These are phyloP conservation scores for Lichenostomus cassidix DNA, from an alignment of 2,113 vertebrate species.

Conservation along the genomic window DNA sequence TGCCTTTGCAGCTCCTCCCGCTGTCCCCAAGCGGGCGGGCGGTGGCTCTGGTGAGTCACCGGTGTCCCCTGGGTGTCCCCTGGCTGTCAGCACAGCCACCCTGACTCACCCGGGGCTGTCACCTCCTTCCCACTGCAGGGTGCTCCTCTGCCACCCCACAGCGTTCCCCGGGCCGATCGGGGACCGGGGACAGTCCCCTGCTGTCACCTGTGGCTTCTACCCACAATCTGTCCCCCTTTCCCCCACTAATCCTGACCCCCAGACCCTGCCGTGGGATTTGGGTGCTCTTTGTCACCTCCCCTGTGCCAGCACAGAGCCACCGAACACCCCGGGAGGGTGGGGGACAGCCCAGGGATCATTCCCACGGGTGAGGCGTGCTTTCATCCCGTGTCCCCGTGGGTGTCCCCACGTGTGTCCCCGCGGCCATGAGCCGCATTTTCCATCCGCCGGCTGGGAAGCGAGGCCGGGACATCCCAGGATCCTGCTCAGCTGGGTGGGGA, in stretches of 20 bases:
- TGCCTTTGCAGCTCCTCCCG: not conserved
- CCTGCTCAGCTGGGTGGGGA: constrained; percentile 9
- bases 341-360: not conserved
- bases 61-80: not conserved
- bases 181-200: not conserved
- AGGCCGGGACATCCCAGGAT: constrained; percentile 10
- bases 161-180: not conserved
- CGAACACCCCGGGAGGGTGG: fast-evolving
- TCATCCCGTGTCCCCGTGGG: fast-evolving
- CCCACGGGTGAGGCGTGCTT: not conserved
- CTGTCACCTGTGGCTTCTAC: not conserved
- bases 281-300: not conserved
- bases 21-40: not conserved
- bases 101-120: not conserved
- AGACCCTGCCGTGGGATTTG: not conserved
- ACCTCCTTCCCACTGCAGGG: not conserved
- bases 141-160: not conserved
- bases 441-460: not conserved
- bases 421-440: not conserved
- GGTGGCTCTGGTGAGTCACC: not conserved
- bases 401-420: not conserved
- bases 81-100: not conserved
- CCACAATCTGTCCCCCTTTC: not conserved
- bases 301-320: not conserved
- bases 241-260: fast-evolving